Evolutionary conservation across 1,140 invertebrate species (phyloP).

Genomic region (Leucophenga varia): DNA sequence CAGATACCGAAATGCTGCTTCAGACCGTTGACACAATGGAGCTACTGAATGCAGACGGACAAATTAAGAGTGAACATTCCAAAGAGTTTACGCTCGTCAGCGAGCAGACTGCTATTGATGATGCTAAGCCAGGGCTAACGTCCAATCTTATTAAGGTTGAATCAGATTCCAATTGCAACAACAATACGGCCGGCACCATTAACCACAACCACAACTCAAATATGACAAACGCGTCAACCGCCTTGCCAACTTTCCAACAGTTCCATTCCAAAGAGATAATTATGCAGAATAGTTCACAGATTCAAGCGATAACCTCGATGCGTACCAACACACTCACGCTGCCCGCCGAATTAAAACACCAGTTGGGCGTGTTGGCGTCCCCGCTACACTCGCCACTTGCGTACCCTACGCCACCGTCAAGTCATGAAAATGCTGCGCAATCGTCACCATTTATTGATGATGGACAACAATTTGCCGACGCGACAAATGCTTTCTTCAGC

Average conservation of each 20-base stretch:
- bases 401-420: constrained; percentile 81
- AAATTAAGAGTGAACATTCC: constrained; percentile 62
- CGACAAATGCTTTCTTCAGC: constrained; percentile 44
- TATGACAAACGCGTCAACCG: constrained; percentile 61
- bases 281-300: constrained; percentile 54
- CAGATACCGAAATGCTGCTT: constrained; percentile 67
- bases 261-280: constrained; percentile 64
- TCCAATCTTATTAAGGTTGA: constrained; percentile 37
- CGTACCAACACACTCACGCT: constrained; percentile 46
- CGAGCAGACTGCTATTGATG: constrained; percentile 25
- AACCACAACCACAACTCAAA: constrained; percentile 4
- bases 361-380: constrained; percentile 58
- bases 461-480: constrained; percentile 45
- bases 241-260: constrained; percentile 77
- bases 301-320: constrained; percentile 56
- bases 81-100: constrained; percentile 43
- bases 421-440: constrained; percentile 69
- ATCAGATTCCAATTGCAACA: constrained; percentile 16
- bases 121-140: no score
- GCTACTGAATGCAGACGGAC: constrained; percentile 67
- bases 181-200: constrained; percentile 5
- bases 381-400: constrained; percentile 72
- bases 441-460: constrained; percentile 55
- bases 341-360: constrained; percentile 55
- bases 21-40: constrained; percentile 67